phyloP scores from a whole-genome alignment of 2,888 invertebrate species.

The Tetanocera ferruginea region DNA sequence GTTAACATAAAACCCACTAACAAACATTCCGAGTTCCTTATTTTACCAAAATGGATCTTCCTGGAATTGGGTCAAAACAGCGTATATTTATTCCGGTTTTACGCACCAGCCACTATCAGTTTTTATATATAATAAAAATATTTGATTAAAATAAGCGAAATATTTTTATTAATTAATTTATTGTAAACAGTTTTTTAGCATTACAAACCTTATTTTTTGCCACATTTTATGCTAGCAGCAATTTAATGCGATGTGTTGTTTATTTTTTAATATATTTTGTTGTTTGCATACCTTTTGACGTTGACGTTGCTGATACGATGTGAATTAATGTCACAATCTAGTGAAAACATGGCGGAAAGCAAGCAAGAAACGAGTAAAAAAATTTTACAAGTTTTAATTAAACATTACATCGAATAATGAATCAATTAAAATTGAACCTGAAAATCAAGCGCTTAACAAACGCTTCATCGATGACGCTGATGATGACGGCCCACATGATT shows the following conservation, averaged over 20 bases:
- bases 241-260: neutral
- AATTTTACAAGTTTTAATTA: conserved; percentile 50
- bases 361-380: neutral
- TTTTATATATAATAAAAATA: conserved; percentile 11
- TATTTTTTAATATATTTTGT: neutral
- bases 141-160: conserved; percentile 18
- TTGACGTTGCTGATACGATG: neutral
- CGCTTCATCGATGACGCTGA: too few relatives aligned
- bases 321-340: neutral
- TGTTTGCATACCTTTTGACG: neutral
- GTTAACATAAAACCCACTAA: too few relatives aligned
- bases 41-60: too few relatives aligned
- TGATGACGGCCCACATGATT: too few relatives aligned
- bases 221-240: neutral
- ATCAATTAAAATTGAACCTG: conserved; percentile 55
- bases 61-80: neutral
- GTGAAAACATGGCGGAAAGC: neutral
- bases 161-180: conserved; percentile 22
- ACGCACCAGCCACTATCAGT: neutral
- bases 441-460: neutral
- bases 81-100: neutral
- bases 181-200: neutral
- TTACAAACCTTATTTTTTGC: neutral
- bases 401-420: conserved; percentile 54
- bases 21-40: too few relatives aligned